A percentile compares a stretch with the other conserved stretches of the same genome.
These are phyloP conservation scores for Himalopsyche anomala DNA, from an alignment of 2,888 invertebrate genomes.

Conservation along the genomic window DNA sequence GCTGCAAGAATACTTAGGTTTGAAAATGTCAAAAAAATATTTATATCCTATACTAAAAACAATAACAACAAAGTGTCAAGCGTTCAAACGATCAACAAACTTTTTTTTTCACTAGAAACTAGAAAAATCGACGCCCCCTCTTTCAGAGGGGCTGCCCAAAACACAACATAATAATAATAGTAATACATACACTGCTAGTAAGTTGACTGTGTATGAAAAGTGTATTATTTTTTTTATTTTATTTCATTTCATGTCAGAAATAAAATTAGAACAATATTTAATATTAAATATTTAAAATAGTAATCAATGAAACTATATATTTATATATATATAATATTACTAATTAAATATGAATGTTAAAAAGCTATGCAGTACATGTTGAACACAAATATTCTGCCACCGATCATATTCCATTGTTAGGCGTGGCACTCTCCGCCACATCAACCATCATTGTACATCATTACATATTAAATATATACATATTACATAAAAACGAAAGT, in stretches of 20 bases:
- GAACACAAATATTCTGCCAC: neutral
- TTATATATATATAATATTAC: too few relatives aligned
- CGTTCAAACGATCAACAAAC: neutral
- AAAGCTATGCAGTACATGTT: constrained; percentile 8
- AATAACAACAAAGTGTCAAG: neutral
- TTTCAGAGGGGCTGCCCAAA: neutral
- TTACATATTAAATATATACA: too few relatives aligned
- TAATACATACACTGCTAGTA: neutral
- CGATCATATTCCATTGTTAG: neutral
- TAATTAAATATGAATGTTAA: neutral
- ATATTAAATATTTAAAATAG: neutral
- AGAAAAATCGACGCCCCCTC: neutral
- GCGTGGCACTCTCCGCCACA: too few relatives aligned
- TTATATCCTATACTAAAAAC: constrained; percentile 1
- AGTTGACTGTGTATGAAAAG: neutral
- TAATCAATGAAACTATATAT: neutral
- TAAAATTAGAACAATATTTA: neutral
- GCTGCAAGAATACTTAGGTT: neutral
- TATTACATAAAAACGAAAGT: too few relatives aligned
- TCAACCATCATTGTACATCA: too few relatives aligned
- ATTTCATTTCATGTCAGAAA: neutral
- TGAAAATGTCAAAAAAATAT: neutral
- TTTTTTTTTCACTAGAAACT: neutral
- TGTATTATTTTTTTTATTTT: neutral
- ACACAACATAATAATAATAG: neutral